Percentiles rank a stretch among this genome's conserved stretches.
phyloP scores from a whole-genome alignment of 2,888 invertebrate genomes.

The Phengaris arion region DNA sequence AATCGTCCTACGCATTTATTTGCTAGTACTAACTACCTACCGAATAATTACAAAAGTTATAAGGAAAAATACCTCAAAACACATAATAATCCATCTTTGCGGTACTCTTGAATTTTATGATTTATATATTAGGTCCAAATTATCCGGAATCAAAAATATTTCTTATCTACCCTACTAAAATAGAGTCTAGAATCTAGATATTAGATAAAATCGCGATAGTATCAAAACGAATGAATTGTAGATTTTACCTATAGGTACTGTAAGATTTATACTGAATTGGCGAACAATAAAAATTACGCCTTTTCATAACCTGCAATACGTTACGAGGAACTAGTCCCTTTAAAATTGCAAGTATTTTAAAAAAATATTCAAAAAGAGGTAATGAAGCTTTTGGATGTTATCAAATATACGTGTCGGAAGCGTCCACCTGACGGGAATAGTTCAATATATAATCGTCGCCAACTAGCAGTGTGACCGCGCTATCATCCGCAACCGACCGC shows the following conservation, averaged over 20 bases:
- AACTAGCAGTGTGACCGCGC: conserved; percentile 70
- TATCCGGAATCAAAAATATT: background rate
- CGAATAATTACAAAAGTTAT: background rate
- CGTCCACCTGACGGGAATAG: conserved; percentile 79
- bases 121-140: background rate
- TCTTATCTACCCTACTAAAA: background rate
- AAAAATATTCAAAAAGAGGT: conserved; percentile 51
- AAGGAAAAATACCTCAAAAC: background rate
- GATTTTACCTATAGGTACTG: background rate
- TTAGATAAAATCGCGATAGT: background rate
- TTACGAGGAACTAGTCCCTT: conserved; percentile 14
- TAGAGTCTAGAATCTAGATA: background rate
- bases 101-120: background rate
- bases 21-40: background rate
- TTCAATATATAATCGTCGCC: conserved; percentile 61
- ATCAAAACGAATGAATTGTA: background rate
- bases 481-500: conserved; percentile 71
- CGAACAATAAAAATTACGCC: background rate
- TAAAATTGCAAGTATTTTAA: conserved; percentile 16
- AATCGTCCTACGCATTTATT: background rate
- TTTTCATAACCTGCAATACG: background rate
- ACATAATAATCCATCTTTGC: background rate
- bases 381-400: conserved; percentile 68
- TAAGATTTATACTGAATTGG: background rate
- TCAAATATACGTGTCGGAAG: conserved; percentile 70